phyloP scores from a whole-genome alignment of 53 echinoderm and acorn worm genomes.

The Paracentrotus lividus region DNA sequence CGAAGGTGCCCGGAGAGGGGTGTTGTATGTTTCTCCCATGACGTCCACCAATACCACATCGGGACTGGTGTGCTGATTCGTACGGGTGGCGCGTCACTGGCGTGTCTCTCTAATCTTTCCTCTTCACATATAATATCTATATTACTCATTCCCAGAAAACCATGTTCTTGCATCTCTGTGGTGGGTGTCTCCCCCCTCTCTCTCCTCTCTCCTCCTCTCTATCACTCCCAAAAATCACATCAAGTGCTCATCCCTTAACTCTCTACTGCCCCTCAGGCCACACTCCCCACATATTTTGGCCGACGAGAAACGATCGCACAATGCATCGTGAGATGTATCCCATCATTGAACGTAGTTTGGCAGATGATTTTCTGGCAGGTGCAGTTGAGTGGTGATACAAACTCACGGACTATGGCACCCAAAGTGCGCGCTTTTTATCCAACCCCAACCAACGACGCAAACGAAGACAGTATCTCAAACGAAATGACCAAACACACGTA shows the following conservation, averaged over 20 bases:
- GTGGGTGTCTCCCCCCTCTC: background rate
- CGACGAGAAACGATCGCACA: no score
- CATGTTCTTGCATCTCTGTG: no score
- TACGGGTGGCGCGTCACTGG: no score
- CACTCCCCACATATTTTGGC: no score
- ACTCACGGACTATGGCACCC: background rate
- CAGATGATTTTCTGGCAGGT: slow-evolving; percentile 3
- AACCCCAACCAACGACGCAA: background rate
- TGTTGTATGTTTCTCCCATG: no score
- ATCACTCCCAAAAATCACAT: no score
- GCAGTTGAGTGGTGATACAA: background rate
- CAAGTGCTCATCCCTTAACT: background rate
- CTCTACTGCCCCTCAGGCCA: background rate
- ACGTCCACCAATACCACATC: no score
- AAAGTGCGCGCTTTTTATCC: background rate
- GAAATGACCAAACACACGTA: slow-evolving; percentile 8
- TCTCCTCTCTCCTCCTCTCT: background rate
- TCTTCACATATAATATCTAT: no score
- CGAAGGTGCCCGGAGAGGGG: no score
- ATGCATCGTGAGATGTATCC: no score
- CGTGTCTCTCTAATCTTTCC: background rate
- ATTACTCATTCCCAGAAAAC: no score
- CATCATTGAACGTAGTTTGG: background rate
- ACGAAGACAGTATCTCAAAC: background rate
- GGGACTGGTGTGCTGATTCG: no score